A percentile compares a stretch with the other conserved stretches of the same genome.
Conservation (phyloP, 2,888 invertebrate genomes). For the Drosophila macrospina region DNA sequence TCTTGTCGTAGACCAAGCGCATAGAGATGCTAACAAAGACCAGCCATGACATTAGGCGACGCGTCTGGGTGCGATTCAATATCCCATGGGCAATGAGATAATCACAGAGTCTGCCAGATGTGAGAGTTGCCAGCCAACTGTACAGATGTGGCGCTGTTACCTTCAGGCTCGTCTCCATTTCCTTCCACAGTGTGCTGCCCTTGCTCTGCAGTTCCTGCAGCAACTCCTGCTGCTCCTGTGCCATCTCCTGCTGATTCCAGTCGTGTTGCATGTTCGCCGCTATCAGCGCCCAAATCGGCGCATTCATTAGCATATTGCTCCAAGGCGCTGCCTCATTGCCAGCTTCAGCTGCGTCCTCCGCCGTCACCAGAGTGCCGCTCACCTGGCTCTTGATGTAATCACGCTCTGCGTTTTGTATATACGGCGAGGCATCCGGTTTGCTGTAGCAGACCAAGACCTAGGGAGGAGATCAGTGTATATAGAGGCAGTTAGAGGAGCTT, state of each 20-base stretch:
- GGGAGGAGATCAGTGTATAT: no score
- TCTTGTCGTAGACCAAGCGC: conserved; percentile 26
- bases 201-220: conserved; percentile 34
- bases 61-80: conserved; percentile 77
- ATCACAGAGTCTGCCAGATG: conserved; percentile 88
- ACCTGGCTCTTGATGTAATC: conserved; percentile 74
- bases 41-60: conserved; percentile 87
- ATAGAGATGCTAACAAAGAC: conserved; percentile 87
- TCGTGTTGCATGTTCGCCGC: conserved; percentile 89
- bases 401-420: conserved; percentile 49
- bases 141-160: conserved; percentile 87
- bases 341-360: background rate
- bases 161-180: conserved; percentile 85
- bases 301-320: conserved; percentile 88
- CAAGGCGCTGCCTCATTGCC: conserved; percentile 86
- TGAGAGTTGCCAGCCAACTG: conserved; percentile 87
- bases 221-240: conserved; percentile 47
- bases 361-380: conserved; percentile 80
- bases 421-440: conserved; percentile 82
- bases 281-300: conserved; percentile 90
- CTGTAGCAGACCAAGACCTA: conserved; percentile 63
- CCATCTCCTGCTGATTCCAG: conserved; percentile 86
- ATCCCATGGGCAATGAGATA: conserved; percentile 86
- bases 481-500: background rate
- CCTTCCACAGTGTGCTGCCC: conserved; percentile 41